phyloP scores from a whole-genome alignment of 2,888 invertebrate genomes.

The Drosophila nr. perissopoda region DNA sequence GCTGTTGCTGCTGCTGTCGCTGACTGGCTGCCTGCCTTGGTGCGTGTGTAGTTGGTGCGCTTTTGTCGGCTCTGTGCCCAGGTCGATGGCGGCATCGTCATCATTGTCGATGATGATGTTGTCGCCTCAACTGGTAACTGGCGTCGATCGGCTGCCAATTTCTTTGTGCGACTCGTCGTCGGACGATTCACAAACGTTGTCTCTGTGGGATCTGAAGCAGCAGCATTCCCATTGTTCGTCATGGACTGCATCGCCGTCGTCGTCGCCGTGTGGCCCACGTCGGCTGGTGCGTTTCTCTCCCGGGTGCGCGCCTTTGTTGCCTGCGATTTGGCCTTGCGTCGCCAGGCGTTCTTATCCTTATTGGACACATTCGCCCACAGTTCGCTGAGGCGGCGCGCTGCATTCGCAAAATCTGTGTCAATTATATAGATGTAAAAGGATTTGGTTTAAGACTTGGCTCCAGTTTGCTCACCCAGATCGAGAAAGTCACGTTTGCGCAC shows the following conservation, averaged over 20 bases:
- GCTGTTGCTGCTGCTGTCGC: neutral
- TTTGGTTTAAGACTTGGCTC: neutral
- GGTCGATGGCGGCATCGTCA: slow-evolving; percentile 23
- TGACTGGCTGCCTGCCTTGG: slow-evolving; percentile 17
- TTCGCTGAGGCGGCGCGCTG: slow-evolving; percentile 93
- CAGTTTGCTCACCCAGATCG: slow-evolving; percentile 64
- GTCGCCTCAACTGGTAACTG: slow-evolving; percentile 30
- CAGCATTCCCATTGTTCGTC: slow-evolving; percentile 32
- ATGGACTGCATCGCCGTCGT: neutral
- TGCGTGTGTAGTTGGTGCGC: slow-evolving; percentile 60
- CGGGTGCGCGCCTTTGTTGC: slow-evolving; percentile 69
- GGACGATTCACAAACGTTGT: slow-evolving; percentile 76
- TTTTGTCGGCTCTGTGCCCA: slow-evolving; percentile 51
- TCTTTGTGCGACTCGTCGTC: slow-evolving; percentile 81
- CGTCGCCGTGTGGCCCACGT: neutral
- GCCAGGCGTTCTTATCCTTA: slow-evolving; percentile 90
- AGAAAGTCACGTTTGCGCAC: slow-evolving; percentile 87
- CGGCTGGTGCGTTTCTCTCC: slow-evolving; percentile 41
- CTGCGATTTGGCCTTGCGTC: slow-evolving; percentile 90
- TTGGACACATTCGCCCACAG: slow-evolving; percentile 94
- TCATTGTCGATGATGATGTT: neutral
- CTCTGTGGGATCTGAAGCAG: neutral
- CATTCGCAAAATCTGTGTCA: slow-evolving; percentile 90
- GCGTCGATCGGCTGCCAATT: slow-evolving; percentile 77
- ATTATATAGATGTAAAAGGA: neutral